These are phyloP conservation scores for Hippolais icterina DNA, from an alignment of 2,113 vertebrate genomes.

Conservation along the genomic window DNA sequence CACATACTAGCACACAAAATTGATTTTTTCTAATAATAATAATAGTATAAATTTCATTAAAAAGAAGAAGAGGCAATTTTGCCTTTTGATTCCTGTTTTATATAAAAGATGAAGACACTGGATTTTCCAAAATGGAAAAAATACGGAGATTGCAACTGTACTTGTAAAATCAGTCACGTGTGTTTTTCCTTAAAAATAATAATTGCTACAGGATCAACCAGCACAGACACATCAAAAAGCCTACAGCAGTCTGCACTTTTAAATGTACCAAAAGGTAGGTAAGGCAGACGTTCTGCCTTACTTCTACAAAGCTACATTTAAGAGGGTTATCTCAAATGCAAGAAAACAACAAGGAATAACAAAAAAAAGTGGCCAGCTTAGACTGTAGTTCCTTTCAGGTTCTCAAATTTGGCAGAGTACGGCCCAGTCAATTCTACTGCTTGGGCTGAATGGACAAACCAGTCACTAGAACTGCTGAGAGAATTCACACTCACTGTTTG, in stretches of 20 bases:
- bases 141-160: not conserved
- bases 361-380: not conserved
- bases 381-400: not conserved
- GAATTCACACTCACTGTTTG: not conserved
- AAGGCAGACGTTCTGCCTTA: not conserved
- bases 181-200: not conserved
- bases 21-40: not conserved
- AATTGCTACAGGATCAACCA: not conserved
- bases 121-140: not conserved
- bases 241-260: not conserved
- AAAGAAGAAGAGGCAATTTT: not conserved
- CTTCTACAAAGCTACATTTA: not conserved
- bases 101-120: not conserved
- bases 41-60: not conserved
- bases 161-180: not conserved
- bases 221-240: not conserved
- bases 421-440: not conserved
- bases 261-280: not conserved
- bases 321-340: not conserved
- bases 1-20: not conserved
- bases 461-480: not conserved
- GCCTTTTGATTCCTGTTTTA: not conserved
- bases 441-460: not conserved
- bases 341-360: not conserved
- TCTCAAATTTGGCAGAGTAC: not conserved